Evolutionary conservation across 2,888 invertebrate species (phyloP), one percentile per base, ranked within the genome.

Genomic region (Agonopterix arenella): DNA sequence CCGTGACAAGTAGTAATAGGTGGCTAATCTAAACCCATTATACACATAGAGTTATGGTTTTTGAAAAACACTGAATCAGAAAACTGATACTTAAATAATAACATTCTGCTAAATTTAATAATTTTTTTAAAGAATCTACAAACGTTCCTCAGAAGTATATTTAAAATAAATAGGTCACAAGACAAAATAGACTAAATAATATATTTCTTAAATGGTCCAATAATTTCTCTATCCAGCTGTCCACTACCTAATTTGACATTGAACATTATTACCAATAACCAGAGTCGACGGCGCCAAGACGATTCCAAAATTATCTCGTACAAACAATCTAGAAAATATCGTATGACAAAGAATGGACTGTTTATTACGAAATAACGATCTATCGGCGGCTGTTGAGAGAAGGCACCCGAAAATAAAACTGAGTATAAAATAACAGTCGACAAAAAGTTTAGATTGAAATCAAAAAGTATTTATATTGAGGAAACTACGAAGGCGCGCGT

Each of bases 321-420:
- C 63, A 60, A 64, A 68, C 71, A 69, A 82, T 83, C 80, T 79
- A 66, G 55, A 80, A 77, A 83, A 84, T 86, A 88, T 89, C 88
- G 69, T 69, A 86, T 88, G 84, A 82, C 88, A 84, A 82, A 82
- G 81, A 81, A 88, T 80, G 76, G 77, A 70, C 83, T 84, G 84
- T 88, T 86, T 88, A 88, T 86, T 82, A 83, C 79, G 64, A 82
- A 83, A 81, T 85, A 84, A 84, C 84, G 77, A 85, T 77, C 77
- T 70, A 78, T 78, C 75, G 81, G 70, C 68, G 67, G 69, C 68
- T 69, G 60, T 28, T 65, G 68, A 62, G 68, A 62, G 68, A 68
- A 62, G 74, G 84, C 86, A 83, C 79, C 88, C 84, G 88, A 89
- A 88, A 88, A 88, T 86, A 88, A 88, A 86, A 88, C 76, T 69